Evolutionary conservation across 2,113 vertebrate species (phyloP), one percentile per base, ranked within the genome.

Genomic region (Platanista minor): DNA sequence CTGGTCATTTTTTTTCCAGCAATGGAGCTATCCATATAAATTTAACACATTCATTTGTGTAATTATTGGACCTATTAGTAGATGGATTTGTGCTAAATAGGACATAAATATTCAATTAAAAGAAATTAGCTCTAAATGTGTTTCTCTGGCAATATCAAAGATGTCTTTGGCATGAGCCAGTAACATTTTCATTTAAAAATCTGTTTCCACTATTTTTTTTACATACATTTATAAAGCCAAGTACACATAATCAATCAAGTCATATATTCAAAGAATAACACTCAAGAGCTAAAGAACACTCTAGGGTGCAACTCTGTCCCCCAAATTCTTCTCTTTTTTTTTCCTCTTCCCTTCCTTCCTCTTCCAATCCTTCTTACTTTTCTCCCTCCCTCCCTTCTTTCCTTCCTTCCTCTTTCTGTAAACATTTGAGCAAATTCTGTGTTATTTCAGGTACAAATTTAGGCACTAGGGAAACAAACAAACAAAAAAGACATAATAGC

Each of bases 21-120:
- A 94, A 74, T 72, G 17, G 15, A 97, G 54, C 14, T 95, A 67
- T 72, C 97, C 78, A 69, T 81, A 29, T 85, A 87, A 75, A 89
- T 67, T 87, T 97, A 94, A 77, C n/a, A 90, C 52, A 87, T 62
- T 3, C 17, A 71, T 29, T 95, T 27, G 21, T 84, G 20, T 72
- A 90, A 87, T 90, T 92, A 87, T 95, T 83, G n/a, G 52, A 77
- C 27, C 39, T 83, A 91, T 85, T 96, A 96, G 72, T 20, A 96
- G 33, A 67, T 91, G 59, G 66, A 87, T 78, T 31, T 96, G 33
- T 97, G 90, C 87, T 93, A 97, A 97, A 59, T 33, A 62, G 13
- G 54, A 57, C 94, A 96, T 94, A 92, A 87, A 90, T 84, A 88
- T 90, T 96, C 74, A 91, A 67, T 91, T 91, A 92, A 98, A 97